Evolutionary conservation across 2,113 vertebrate genomes (phyloP).

Genomic region (Dendropsophus ebraccatus): DNA sequence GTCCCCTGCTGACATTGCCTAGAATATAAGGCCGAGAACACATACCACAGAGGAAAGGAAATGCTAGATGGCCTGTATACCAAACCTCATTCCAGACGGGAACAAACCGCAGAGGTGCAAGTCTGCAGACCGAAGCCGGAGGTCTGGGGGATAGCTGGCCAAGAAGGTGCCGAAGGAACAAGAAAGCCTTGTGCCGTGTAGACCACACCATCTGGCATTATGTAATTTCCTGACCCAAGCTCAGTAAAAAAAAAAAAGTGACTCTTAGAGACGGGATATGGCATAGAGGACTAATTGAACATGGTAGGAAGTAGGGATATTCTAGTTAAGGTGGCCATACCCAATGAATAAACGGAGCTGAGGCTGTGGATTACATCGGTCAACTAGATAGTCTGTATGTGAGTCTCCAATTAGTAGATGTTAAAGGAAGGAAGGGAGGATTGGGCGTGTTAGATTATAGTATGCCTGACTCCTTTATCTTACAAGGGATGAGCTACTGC

Average conservation of each 20-base stretch:
- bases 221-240: neutral
- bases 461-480: no score
- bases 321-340: no score
- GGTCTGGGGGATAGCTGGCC: neutral
- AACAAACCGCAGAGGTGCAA: slow-evolving; percentile 14
- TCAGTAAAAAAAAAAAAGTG: neutral
- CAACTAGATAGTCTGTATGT: no score
- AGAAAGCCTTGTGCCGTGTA: neutral
- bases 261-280: neutral
- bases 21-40: neutral
- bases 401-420: no score
- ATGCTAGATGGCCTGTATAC: neutral
- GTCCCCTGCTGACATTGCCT: slow-evolving; percentile 22
- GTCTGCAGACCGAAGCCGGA: neutral
- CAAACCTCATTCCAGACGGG: neutral
- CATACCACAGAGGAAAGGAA: slow-evolving; percentile 44
- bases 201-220: slow-evolving; percentile 3
- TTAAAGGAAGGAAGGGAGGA: no score
- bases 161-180: slow-evolving; percentile 1
- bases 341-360: no score
- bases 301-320: no score
- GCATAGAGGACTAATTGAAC: neutral
- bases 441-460: no score
- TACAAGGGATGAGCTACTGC: no score
- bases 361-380: no score